Evolutionary conservation across 2,888 invertebrate species (phyloP), one percentile per base, ranked within the genome.

Genomic region (Hemistola chrysoprasaria): DNA sequence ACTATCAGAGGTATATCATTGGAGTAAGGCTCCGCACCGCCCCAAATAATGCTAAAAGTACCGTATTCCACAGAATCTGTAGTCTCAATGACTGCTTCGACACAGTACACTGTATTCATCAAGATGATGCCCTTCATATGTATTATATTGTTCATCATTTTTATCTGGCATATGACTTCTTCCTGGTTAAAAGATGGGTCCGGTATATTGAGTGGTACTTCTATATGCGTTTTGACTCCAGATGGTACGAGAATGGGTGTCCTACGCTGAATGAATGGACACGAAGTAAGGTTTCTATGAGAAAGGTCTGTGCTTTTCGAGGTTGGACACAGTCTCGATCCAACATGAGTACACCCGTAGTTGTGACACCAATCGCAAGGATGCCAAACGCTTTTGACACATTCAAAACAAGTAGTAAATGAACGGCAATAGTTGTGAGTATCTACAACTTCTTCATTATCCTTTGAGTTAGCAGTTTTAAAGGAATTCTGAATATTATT

Each of bases 341-440:
- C 44, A 24, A 38, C 58, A 16, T 59, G 48, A 0, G 65, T 66
- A 30, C 77, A 77, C 1, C 76, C 77, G 6, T 47, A 53, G 22
- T 66, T 50, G 35, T 78, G 76, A 30, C 77, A 76, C 76, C 76
- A 78, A 1, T 53, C 55, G 40, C 77, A 79, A 3, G 51, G 47
- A 28, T 50, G 56, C 48, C 53, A 53, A 1, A 44, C 25, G 22
- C 58, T 65, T 30, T 53, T 63, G 0, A 63, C 45, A 41, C 76
- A 78, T 25, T 71, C 67, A 2, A 31, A 34, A 33, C 75, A 76
- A 1, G 58, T 61, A 1, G 31, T 40, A 24, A 67, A 64, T 0
- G 63, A 50, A 6, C 37, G 44, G 29, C 75, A 76, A 11, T 66
- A 69, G 11, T 27, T 38, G 1, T 9, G 23, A 4, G 55, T 41